Evolutionary conservation across 2,113 vertebrate genomes (phyloP), one percentile per base, ranked within the genome.

Genomic region (Gallinago jamesoni): DNA sequence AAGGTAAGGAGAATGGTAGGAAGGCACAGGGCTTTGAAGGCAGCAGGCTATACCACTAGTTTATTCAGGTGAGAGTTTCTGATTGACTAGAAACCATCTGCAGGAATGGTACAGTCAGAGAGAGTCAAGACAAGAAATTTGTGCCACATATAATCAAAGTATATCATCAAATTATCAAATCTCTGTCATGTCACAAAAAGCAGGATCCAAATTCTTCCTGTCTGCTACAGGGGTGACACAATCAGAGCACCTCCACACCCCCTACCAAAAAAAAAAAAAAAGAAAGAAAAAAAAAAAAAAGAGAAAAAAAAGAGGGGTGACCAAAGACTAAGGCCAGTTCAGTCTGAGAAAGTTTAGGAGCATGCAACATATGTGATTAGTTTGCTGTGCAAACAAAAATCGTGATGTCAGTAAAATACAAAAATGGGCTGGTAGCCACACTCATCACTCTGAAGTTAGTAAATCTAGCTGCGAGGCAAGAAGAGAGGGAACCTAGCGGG

Each of bases 211-310:
- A 33, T 50, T 79, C 53, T 75, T 90, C 30, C 6, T 19, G 4
- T 52, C 62, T 75, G 14, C 25, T 60, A 63, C 5, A 20, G 3
- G 20, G 9, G 9, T 63, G 52, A 63, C 4, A 78, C 14, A 82
- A 93, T 35, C 21, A 90, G 23, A 79, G 14, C 16, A 4, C 16
- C 3, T 23, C 7, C 22, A 8, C 25, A 8, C 21, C 14, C 17
- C 0, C 0, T 9, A 4, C 12, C 7, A n/a, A 50, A 53, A 30
- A 30, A 22, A 24, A 72, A 4, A 25, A 43, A 24, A 31, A 16
- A n/a, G n/a, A n/a, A 37, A 37, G 7, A 37, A 37, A 37, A 2
- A 27, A 35, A 25, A 50, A 56, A 22, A 48, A 48, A 48, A 22
- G 10, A 48, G 14, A 25, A 52, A n/a, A 48, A n/a, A 9, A 56